Evolutionary conservation across 2,888 invertebrate genomes (phyloP).

Genomic region (Acleris laterana): DNA sequence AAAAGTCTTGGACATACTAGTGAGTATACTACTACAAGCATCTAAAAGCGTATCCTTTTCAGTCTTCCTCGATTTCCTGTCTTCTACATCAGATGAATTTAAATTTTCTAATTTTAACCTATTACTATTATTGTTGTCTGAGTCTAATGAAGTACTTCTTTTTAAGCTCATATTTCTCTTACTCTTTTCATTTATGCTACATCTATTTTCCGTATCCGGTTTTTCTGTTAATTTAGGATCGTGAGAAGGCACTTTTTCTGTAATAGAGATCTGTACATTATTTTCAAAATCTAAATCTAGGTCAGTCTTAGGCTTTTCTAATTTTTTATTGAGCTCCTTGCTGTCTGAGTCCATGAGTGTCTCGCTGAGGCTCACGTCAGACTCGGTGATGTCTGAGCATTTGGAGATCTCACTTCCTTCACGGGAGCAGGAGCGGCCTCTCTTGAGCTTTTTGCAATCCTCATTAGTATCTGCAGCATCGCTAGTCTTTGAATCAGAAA

Average conservation of each 20-base stretch:
- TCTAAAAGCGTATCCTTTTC: conserved; percentile 82
- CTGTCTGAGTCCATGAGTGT: conserved; percentile 71
- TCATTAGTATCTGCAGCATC: conserved; percentile 67
- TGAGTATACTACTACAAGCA: conserved; percentile 80
- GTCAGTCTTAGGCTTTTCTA: conserved; percentile 83
- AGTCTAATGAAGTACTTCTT: conserved; percentile 82
- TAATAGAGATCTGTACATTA: conserved; percentile 82
- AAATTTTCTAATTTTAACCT: conserved; percentile 76
- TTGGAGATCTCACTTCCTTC: conserved; percentile 86
- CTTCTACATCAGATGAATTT: conserved; percentile 82
- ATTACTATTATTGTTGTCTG: conserved; percentile 84
- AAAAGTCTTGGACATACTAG: conserved; percentile 82
- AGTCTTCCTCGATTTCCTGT: conserved; percentile 85
- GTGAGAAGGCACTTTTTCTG: conserved; percentile 82
- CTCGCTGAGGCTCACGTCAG: conserved; percentile 86
- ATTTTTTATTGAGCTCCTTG: conserved; percentile 80
- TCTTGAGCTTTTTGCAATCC: conserved; percentile 73
- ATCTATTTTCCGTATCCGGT: conserved; percentile 66
- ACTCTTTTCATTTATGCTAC: conserved; percentile 66
- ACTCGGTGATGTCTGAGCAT: conserved; percentile 85
- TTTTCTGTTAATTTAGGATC: conserved; percentile 75
- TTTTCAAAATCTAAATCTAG: conserved; percentile 83
- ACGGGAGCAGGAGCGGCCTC: conserved; percentile 78
- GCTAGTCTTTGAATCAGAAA: conserved; percentile 81
- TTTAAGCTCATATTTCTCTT: conserved; percentile 80